These are phyloP conservation scores for Teinopalpus imperialis DNA, from an alignment of 2,888 invertebrate genomes.

Conservation along the genomic window DNA sequence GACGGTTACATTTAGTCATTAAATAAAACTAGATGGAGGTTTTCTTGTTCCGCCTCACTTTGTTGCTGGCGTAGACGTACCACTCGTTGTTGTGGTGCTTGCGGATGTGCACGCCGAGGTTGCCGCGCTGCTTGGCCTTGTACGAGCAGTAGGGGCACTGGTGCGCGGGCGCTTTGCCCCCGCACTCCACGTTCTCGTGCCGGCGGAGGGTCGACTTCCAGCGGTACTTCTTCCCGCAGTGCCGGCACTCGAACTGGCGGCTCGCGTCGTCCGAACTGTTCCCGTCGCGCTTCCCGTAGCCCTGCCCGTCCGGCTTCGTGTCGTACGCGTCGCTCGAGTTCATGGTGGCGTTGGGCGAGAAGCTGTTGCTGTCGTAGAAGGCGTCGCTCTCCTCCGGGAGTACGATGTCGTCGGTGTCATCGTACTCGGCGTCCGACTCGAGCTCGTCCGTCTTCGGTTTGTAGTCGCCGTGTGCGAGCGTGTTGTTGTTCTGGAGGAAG, in stretches of 20 bases:
- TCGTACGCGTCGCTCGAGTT: slow-evolving; percentile 46
- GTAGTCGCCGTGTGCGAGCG: slow-evolving; percentile 47
- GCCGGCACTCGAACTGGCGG: slow-evolving; percentile 88
- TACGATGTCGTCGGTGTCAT: slow-evolving; percentile 78
- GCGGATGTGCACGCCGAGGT: slow-evolving; percentile 90
- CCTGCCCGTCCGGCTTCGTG: slow-evolving; percentile 62
- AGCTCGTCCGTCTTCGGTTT: slow-evolving; percentile 67
- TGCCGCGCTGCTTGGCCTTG: slow-evolving; percentile 90
- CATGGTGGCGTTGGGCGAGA: slow-evolving; percentile 19
- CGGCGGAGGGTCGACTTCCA: slow-evolving; percentile 93
- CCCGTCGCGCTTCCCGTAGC: slow-evolving; percentile 47
- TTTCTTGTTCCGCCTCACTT: slow-evolving; percentile 73
- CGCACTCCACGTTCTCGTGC: slow-evolving; percentile 92
- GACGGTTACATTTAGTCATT: slow-evolving; percentile 36
- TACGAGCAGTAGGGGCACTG: slow-evolving; percentile 91
- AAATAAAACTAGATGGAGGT: slow-evolving; percentile 33
- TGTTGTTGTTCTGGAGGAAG: slow-evolving; percentile 67
- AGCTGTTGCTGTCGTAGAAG: slow-evolving; percentile 42
- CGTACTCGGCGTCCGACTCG: slow-evolving; percentile 75
- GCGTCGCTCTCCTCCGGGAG: slow-evolving; percentile 68
- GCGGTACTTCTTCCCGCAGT: slow-evolving; percentile 92
- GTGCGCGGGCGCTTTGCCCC: slow-evolving; percentile 91
- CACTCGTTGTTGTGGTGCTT: slow-evolving; percentile 86
- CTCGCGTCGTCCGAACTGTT: slow-evolving; percentile 74
- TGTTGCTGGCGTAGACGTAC: slow-evolving; percentile 75